phyloP scores from a whole-genome alignment of 2,888 invertebrate genomes.

The Thecophora atra region DNA sequence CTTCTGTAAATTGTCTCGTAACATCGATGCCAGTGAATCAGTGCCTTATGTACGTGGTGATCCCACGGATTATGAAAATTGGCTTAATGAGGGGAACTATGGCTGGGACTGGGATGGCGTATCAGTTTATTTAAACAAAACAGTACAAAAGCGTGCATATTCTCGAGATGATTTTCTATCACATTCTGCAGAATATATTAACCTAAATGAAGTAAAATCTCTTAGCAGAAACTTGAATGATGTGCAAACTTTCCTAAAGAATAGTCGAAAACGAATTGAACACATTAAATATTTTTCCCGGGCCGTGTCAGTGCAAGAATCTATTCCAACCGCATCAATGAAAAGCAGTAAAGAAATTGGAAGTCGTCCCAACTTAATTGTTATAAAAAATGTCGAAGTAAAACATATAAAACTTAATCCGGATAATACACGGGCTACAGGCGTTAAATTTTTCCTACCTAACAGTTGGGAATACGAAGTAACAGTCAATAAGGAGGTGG shows the following conservation, averaged over 20 bases:
- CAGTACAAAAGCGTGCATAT: conserved; percentile 60
- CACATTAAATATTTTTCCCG: too few relatives aligned
- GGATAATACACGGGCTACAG: conserved; percentile 63
- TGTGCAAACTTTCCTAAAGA: conserved; percentile 58
- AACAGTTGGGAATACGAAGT: conserved; percentile 46
- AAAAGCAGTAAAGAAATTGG: conserved; percentile 75
- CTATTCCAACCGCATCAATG: conserved; percentile 71
- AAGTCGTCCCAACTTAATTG: conserved; percentile 69
- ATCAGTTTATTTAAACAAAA: conserved; percentile 82
- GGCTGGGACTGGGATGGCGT: conserved; percentile 81
- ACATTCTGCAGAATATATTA: too few relatives aligned
- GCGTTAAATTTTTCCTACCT: conserved; percentile 69
- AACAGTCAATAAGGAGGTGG: conserved; percentile 49
- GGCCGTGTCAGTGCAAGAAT: conserved; percentile 61
- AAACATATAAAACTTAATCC: conserved; percentile 69
- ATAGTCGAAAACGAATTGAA: too few relatives aligned
- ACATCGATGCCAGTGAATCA: conserved; percentile 38
- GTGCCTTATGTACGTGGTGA: conserved; percentile 75
- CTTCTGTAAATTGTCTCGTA: too few relatives aligned
- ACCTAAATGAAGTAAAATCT: conserved; percentile 59
- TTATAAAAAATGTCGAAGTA: conserved; percentile 70
- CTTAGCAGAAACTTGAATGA: too few relatives aligned
- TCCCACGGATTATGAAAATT: conserved; percentile 72
- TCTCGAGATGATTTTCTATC: conserved; percentile 49
- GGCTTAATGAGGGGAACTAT: conserved; percentile 71